Evolutionary conservation across 2,888 invertebrate genomes (phyloP).

Genomic region (Alentia gelatinosa): DNA sequence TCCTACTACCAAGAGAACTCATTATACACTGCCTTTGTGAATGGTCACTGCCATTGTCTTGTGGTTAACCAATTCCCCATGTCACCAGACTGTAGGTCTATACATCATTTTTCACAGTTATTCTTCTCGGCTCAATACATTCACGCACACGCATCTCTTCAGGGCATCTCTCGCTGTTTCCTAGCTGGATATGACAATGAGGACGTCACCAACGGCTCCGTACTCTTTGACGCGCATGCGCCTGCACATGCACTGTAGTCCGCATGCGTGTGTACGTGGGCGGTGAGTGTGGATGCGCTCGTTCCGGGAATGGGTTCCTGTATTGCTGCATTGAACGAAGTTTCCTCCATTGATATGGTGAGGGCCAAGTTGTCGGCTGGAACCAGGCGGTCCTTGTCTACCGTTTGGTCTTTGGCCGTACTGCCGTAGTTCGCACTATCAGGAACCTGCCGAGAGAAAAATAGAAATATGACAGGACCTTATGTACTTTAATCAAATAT

Average conservation of each 20-base stretch:
- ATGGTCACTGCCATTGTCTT: background rate
- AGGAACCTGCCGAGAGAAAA: no score
- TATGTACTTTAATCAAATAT: no score
- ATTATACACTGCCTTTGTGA: background rate
- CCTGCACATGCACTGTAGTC: background rate
- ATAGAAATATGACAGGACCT: no score
- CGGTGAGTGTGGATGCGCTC: background rate
- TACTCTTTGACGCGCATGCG: slow-evolving; percentile 29
- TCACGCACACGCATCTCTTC: no score
- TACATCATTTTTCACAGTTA: no score
- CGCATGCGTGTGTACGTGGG: background rate
- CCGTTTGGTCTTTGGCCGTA: background rate
- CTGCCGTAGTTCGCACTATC: slow-evolving; percentile 14
- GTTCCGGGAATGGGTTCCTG: background rate
- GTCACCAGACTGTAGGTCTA: background rate
- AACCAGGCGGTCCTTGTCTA: background rate
- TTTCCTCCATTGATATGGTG: slow-evolving; percentile 35
- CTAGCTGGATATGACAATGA: background rate
- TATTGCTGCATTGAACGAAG: background rate
- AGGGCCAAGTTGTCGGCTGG: slow-evolving; percentile 27
- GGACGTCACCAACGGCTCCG: slow-evolving; percentile 22
- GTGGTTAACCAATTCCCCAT: background rate
- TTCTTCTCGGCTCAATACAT: no score
- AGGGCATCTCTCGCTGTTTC: background rate
- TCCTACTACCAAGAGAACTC: background rate